Percentiles rank a stretch among this genome's conserved stretches.
phyloP scores from a whole-genome alignment of 2,113 vertebrate genomes.

The Sylvilagus bachmani region DNA sequence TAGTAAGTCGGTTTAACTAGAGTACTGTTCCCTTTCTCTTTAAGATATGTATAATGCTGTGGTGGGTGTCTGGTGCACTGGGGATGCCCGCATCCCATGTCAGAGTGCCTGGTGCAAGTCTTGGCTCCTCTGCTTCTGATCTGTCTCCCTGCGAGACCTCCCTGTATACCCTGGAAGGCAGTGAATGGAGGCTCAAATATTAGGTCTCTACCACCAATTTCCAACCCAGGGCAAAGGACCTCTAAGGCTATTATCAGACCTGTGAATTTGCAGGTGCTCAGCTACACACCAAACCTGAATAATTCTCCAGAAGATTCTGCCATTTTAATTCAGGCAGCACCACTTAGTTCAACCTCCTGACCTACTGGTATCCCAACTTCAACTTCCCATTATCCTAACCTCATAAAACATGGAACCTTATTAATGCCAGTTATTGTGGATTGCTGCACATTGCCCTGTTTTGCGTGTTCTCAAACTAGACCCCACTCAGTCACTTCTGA shows the following conservation, averaged over 20 bases:
- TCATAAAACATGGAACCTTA: not conserved
- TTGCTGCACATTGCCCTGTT: not conserved
- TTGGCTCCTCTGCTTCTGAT: no score
- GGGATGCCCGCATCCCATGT: no score
- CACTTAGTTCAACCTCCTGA: not conserved
- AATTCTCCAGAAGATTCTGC: not conserved
- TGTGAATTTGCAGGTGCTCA: not conserved
- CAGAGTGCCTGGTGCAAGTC: no score
- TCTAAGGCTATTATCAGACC: not conserved
- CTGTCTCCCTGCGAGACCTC: no score
- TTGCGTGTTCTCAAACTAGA: not conserved
- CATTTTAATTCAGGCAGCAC: not conserved
- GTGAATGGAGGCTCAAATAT: no score
- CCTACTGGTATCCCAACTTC: not conserved
- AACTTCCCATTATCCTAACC: not conserved
- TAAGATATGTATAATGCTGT: not conserved
- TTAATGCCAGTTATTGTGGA: not conserved
- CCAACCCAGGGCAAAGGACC: not conserved
- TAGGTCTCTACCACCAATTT: not conserved
- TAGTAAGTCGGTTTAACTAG: not conserved
- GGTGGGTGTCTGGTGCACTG: no score
- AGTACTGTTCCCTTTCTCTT: not conserved
- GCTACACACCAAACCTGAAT: not conserved
- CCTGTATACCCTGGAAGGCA: no score
- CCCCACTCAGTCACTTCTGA: not conserved